Conservation (phyloP, 2,888 invertebrate genomes). For the Eumacrocentrus americanus region DNA sequence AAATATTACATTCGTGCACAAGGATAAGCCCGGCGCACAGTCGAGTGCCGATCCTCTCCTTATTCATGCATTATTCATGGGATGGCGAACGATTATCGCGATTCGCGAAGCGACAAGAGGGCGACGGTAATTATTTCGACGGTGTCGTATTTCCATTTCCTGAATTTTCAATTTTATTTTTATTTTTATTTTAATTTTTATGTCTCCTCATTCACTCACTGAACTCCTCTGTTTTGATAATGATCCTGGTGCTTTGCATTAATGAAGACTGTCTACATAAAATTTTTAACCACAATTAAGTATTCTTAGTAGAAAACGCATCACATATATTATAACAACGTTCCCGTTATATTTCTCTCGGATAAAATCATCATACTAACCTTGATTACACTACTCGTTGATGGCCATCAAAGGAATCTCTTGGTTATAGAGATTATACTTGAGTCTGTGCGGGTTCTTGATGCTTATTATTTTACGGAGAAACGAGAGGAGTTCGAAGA, state of each 20-base stretch:
- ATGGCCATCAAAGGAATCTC: neutral
- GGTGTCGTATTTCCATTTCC: constrained; percentile 20
- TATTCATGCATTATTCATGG: constrained; percentile 28
- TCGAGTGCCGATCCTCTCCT: constrained; percentile 2
- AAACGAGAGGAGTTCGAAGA: neutral
- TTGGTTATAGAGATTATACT: neutral
- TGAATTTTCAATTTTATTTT: neutral
- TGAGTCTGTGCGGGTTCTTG: neutral
- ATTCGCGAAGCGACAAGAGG: constrained; percentile 3
- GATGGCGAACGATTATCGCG: constrained; percentile 24
- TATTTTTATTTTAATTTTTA: neutral
- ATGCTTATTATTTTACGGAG: constrained; percentile 9
- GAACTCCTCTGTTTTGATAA: neutral
- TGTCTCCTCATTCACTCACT: no score
- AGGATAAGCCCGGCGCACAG: constrained; percentile 26
- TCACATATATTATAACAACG: neutral
- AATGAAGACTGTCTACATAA: neutral
- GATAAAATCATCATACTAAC: neutral
- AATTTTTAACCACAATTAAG: no score
- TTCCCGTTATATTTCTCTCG: neutral
- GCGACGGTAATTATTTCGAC: constrained; percentile 21
- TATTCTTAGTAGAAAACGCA: neutral
- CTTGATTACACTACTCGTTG: neutral
- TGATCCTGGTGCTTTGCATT: constrained; percentile 10
- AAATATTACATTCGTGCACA: neutral